Evolutionary conservation across 2,888 invertebrate genomes (phyloP).

Genomic region (Tenthredo amoena): DNA sequence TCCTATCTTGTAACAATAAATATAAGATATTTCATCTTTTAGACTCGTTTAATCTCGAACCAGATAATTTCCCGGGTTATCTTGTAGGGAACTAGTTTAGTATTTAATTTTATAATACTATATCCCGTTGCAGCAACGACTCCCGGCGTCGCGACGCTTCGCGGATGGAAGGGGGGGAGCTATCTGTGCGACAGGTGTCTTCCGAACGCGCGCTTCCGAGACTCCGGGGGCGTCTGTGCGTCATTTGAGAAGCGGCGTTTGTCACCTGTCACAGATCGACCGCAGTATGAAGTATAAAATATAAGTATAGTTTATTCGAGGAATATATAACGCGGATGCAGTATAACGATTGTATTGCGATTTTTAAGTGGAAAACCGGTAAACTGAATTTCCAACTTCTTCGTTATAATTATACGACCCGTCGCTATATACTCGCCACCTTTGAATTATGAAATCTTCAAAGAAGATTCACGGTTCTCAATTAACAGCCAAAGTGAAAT

Average conservation of each 20-base stretch:
- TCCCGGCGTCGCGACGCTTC: not conserved
- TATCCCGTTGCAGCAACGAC: not conserved
- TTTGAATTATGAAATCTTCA: too few species aligned
- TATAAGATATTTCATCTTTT: not conserved
- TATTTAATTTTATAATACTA: not conserved
- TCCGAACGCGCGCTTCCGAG: constrained; percentile 8
- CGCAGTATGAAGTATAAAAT: not conserved
- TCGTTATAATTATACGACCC: too few species aligned
- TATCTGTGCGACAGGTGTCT: constrained; percentile 31
- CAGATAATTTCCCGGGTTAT: not conserved
- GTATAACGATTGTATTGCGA: not conserved
- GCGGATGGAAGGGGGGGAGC: not conserved
- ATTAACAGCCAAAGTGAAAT: too few species aligned
- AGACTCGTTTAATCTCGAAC: not conserved
- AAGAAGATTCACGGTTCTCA: too few species aligned
- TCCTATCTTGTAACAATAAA: too few species aligned
- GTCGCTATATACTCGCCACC: too few species aligned
- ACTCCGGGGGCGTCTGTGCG: constrained; percentile 43
- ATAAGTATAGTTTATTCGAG: not conserved
- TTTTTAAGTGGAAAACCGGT: too few species aligned
- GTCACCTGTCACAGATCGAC: constrained; percentile 27
- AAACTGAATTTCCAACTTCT: too few species aligned
- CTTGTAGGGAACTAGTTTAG: not conserved
- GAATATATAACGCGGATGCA: not conserved
- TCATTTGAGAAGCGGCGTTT: constrained; percentile 43